phyloP scores from a whole-genome alignment of 2,888 invertebrate species.

The Sycophila texana region DNA sequence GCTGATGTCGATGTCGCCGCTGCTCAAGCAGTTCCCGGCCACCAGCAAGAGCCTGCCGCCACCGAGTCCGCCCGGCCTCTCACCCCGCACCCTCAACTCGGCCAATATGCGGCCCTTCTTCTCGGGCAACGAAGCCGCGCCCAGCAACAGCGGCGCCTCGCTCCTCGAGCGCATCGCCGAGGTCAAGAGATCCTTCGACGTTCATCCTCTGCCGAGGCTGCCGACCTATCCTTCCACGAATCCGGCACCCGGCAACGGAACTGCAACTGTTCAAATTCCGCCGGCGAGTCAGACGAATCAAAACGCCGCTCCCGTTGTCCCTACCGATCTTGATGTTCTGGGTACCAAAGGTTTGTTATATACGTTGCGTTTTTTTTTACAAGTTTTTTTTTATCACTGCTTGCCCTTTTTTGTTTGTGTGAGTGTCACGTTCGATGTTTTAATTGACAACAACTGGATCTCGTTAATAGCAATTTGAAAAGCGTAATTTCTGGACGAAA shows the following conservation, averaged over 20 bases:
- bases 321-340: background rate
- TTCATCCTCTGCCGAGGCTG: conserved; percentile 28
- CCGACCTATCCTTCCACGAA: background rate
- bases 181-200: conserved; percentile 45
- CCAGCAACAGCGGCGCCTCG: conserved; percentile 15
- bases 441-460: background rate
- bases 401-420: no score
- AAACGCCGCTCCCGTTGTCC: no score
- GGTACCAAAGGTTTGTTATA: conserved; percentile 4
- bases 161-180: conserved; percentile 45
- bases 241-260: background rate
- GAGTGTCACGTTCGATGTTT: no score
- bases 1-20: conserved; percentile 78
- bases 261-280: no score
- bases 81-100: conserved; percentile 65
- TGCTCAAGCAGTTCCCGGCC: conserved; percentile 78
- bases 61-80: conserved; percentile 70
- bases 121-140: conserved; percentile 54
- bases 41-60: conserved; percentile 78
- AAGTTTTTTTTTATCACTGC: background rate
- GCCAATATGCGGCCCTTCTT: conserved; percentile 61
- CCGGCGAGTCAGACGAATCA: no score
- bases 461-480: background rate
- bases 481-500: no score
- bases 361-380: background rate